Evolutionary conservation across 2,113 vertebrate species (phyloP), one percentile per base, ranked within the genome.

Genomic region (Oryzias celebensis): DNA sequence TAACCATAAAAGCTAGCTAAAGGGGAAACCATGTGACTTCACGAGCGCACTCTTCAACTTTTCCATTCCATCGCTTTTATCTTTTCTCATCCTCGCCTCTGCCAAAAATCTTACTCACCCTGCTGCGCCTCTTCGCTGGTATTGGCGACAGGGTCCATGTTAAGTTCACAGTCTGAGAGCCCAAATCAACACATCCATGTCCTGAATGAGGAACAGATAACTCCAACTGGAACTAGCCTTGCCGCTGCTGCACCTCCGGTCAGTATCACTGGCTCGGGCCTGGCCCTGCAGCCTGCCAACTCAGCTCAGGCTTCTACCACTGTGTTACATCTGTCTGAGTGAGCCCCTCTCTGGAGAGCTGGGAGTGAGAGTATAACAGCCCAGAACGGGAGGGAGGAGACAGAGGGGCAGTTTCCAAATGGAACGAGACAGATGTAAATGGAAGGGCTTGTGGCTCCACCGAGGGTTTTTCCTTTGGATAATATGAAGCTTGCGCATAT

Each of bases 81-180:
- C 8, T 7, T 55, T 59, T 31, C 24, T 23, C 20, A 14, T 71
- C 51, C n/a, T 44, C 68, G 56, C 50, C 46, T 48, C 51, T 44
- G 6, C 36, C 52, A n/a, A 17, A 12, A 14, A 28, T 41, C 67
- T 58, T 54, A 84, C 90, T 91, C 77, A 91, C 89, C 91, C 75
- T 85, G 56, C 57, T 81, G 82, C 20, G 78, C 62, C 42, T 86
- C 85, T 52, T 73, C 59, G 42, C 76, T 77, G 52, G 60, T 65
- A 75, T 81, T 80, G 61, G 55, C 50, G 68, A 87, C 86, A 28
- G 75, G 67, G 64, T 91, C 90, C 91, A 92, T 91, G 75, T 65
- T 81, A 48, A 50, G 60, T 45, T 83, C 73, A 77, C 71, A 65
- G 71, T 77, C 87, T 72, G 83, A 80, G 66, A 1, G 52, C 52